Evolutionary conservation across 2,888 invertebrate genomes (phyloP).

Genomic region (Drosophila gaucha): DNA sequence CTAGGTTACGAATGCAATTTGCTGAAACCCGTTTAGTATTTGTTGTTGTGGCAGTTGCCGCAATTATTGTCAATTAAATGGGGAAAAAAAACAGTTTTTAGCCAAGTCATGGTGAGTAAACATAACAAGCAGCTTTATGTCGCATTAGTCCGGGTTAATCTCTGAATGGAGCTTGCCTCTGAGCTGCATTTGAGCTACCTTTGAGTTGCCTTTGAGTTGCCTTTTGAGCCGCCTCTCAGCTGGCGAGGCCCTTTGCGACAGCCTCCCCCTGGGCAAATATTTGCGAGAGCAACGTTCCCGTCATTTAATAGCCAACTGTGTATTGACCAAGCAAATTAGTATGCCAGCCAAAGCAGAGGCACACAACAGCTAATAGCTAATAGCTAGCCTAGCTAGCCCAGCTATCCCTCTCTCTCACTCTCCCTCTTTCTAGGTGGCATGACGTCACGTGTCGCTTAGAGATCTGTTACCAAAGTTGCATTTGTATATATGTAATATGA

Average conservation of each 20-base stretch:
- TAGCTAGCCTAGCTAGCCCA: too few species aligned
- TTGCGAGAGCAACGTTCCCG: slow-evolving; percentile 22
- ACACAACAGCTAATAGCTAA: neutral
- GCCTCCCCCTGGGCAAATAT: slow-evolving; percentile 26
- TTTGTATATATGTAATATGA: slow-evolving; percentile 27
- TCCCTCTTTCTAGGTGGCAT: slow-evolving; percentile 5
- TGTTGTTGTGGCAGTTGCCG: slow-evolving; percentile 27
- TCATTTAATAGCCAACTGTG: slow-evolving; percentile 32
- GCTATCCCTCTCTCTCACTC: neutral
- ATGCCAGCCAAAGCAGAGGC: slow-evolving; percentile 20
- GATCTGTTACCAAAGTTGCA: slow-evolving; percentile 38
- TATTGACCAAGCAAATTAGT: slow-evolving; percentile 56
- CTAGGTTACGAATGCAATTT: slow-evolving; percentile 51
- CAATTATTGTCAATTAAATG: slow-evolving; percentile 74
- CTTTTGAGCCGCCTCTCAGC: neutral
- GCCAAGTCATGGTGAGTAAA: slow-evolving; percentile 66
- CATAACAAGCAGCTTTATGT: slow-evolving; percentile 55
- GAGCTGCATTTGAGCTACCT: too few species aligned
- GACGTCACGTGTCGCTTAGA: slow-evolving; percentile 33
- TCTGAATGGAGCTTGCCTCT: neutral
- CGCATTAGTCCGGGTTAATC: slow-evolving; percentile 18
- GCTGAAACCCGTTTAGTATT: slow-evolving; percentile 63
- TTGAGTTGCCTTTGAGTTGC: neutral
- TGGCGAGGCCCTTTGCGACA: slow-evolving; percentile 7
- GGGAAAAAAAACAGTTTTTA: slow-evolving; percentile 36